These are phyloP conservation scores for Sarcophaga peregrina DNA, from an alignment of 1,140 invertebrate genomes.

Conservation along the genomic window DNA sequence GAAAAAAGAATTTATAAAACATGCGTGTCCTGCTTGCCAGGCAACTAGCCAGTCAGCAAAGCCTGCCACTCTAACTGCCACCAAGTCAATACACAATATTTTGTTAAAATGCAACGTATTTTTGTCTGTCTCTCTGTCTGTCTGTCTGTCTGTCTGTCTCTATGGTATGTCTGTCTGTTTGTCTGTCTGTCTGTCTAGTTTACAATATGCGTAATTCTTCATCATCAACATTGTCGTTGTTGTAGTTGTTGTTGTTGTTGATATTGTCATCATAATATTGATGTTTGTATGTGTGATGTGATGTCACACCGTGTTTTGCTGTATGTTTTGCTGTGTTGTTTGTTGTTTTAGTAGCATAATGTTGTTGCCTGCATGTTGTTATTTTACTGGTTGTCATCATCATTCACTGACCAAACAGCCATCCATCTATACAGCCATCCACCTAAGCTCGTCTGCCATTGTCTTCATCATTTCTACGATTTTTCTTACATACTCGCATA, in stretches of 20 bases:
- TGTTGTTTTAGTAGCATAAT: background rate
- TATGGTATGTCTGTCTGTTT: background rate
- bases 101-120: background rate
- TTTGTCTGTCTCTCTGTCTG: conserved; percentile 4
- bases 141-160: conserved; percentile 4
- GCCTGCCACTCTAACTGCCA: background rate
- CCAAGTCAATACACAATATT: conserved; percentile 39
- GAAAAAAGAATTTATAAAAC: background rate
- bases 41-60: too few relatives aligned
- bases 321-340: conserved; percentile 15
- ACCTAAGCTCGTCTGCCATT: background rate
- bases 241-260: too few relatives aligned
- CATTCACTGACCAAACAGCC: conserved; percentile 27
- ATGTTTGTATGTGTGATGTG: conserved; percentile 28
- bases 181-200: background rate
- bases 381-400: conserved; percentile 37
- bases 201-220: conserved; percentile 21
- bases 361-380: conserved; percentile 21
- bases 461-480: background rate
- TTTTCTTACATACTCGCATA: background rate
- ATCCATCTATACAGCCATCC: background rate
- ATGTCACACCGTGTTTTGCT: conserved; percentile 31
- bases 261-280: conserved; percentile 15
- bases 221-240: conserved; percentile 1
- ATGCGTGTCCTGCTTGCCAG: conserved; percentile 26